These are phyloP conservation scores for Numenius phaeopus DNA, from an alignment of 2,797 vertebrate species.

Conservation along the genomic window DNA sequence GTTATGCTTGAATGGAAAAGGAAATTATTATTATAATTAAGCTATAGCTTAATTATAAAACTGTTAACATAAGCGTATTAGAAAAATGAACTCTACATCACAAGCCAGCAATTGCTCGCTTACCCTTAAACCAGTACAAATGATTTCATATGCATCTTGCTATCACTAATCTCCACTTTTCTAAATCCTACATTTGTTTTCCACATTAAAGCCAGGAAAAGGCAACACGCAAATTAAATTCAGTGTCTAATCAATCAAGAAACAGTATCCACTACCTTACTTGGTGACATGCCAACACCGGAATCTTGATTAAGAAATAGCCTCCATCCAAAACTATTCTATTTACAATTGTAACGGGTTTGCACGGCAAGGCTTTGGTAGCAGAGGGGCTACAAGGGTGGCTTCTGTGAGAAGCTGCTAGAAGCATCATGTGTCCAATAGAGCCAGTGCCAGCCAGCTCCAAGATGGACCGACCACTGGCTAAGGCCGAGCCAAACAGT, in stretches of 20 bases:
- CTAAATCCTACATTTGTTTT: neutral
- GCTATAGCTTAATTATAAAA: conserved; percentile 49
- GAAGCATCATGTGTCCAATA: too few species aligned
- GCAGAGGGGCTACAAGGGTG: neutral
- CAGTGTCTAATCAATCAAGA: neutral
- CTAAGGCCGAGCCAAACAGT: neutral
- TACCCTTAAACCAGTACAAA: conserved; percentile 6
- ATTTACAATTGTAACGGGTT: neutral
- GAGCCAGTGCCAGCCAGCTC: neutral
- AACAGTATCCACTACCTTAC: neutral
- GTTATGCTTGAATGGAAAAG: conserved; percentile 38
- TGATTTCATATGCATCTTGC: conserved; percentile 36
- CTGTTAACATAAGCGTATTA: conserved; percentile 43
- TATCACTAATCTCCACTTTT: neutral
- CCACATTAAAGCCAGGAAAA: neutral
- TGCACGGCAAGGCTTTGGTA: neutral
- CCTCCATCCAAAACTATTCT: neutral
- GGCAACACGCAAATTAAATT: neutral
- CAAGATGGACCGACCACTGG: neutral
- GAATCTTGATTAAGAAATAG: neutral
- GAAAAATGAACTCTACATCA: neutral
- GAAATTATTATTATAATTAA: conserved; percentile 43
- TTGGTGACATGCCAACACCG: neutral
- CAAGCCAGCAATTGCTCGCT: conserved; percentile 11
- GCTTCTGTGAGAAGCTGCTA: neutral